Evolutionary conservation across 2,797 vertebrate genomes (phyloP), one percentile per base, ranked within the genome.

Genomic region (Apogon talboti): DNA sequence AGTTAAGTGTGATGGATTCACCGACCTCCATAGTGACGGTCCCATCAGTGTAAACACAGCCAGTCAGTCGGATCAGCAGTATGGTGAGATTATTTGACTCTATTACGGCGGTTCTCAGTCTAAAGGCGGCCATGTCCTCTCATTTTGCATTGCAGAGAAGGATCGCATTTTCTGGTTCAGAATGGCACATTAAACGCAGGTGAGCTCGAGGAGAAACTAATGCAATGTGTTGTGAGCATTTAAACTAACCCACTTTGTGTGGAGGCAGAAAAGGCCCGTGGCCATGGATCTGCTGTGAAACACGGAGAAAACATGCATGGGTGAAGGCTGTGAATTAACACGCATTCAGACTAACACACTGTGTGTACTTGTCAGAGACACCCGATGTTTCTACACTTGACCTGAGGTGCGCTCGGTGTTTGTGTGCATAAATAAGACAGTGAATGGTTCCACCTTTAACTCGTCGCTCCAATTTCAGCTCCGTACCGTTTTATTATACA

Each of bases 1-100:
- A 47, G 40, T 59, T 76, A 79, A 85, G 55, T 71, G 58, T 74
- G 75, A 85, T 69, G 19, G 72, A 84, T 86, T 77, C 54, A 33
- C 40, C 10, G 9, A 42, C 18, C 16, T 41, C 40, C 40, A 7
- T 2, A 5, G 43, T 41, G 43, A 64, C 12, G 3, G 12, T 64
- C 42, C 12, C 33, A 51, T 33, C 51, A 47, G 10, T 49, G 55
- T 15, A 71, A 79, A 68, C 56, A 44, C 19, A 21, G 18, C 49
- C 49, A 35, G 38, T 61, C 44, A 13, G 24, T 42, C 1, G 14
- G 6, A 60, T 75, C 62, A 56, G 11, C 50, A 38, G 43, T 9
- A 9, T 9, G 15, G 24, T 18, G 8, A 43, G 5, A 63, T 64
- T 50, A 33, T 62, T 67, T 64, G 16, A 57, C 35, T 51, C 14